Evolutionary conservation across 2,113 vertebrate genomes (phyloP), one percentile per base, ranked within the genome.

Genomic region (Hippoglossus stenolepis): DNA sequence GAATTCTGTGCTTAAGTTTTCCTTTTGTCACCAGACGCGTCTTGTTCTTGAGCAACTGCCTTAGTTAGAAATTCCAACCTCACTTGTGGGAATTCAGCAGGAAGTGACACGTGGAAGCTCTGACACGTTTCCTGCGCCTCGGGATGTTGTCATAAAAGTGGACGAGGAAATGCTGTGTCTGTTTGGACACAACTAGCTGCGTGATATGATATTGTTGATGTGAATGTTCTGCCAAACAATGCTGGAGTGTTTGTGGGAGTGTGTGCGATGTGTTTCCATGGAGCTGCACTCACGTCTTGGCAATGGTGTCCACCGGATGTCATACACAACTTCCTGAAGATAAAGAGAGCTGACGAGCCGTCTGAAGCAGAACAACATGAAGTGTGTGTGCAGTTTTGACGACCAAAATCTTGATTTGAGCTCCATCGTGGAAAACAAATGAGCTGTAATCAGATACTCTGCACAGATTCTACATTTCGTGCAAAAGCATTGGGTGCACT

Each of bases 61-160:
- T 2, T 5, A 49, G 51, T 53, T n/a, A 18, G 18, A 53, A 13
- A 49, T 51, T 28, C 28, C 28, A 24, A 24, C 24, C 24, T 24
- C 24, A 24, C 24, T 28, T n/a, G n/a, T 82, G 81, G 83, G 89
- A 90, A 75, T 84, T 35, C 56, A 75, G 61, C 79, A 90, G 91
- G 92, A 94, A 89, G 85, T 86, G 86, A 92, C 87, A 90, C 66
- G 65, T 82, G 75, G 79, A 89, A 77, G 75, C 57, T 54, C 38
- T 82, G 77, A 85, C 47, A 73, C 85, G 79, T 91, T 90, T 90
- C 85, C 85, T 61, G 69, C 57, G 70, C 68, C 81, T 65, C 0
- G 4, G 65, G 51, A 80, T 67, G 64, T 53, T 79, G 68, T 78
- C 61, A 67, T 80, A 71, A 81, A 80, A 62, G 43, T 24, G 0